Evolutionary conservation across 53 echinoderm and acorn worm genomes (phyloP), one percentile per base, ranked within the genome.

Genomic region (Luidia sarsii): DNA sequence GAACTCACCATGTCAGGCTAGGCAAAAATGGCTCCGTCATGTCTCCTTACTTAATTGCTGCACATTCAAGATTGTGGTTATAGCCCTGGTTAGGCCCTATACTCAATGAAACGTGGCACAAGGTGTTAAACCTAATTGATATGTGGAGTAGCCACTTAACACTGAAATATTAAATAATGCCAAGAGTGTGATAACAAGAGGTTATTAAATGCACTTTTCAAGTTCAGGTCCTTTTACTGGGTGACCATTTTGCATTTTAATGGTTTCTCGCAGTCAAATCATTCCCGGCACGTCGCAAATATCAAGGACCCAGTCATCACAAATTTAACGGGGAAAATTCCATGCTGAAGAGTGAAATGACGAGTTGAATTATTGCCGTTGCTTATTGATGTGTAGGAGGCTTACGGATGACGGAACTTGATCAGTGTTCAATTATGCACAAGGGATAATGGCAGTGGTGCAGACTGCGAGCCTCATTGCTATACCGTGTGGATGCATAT

Each of bases 331-430:
- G 77, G 46, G 60, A 43, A 77, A 60, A 77, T 77, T 61, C 61
- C 77, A 77, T 61, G 38, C 48, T 32, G 77, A 77, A 77, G 77
- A 77, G 77, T 77, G 77, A 77, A 61, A 77, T 77, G 77, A 77
- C 77, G 77, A 77, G 77, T 77, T 77, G 77, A 77, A 77, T 77
- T 77, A 77, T 77, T 77, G 77, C 77, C 77, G 77, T 77, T 77
- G 77, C 77, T 77, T 77, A 77, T 77, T 77, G 77, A 77, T 77
- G 77, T 77, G 77, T 77, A 77, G 41, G 48, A 77, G 60, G 77
- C 77, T 77, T 55, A 77, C 77, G 77, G 77, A 59, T 77, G 77
- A 77, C 32, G 60, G 77, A 59, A 77, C 77, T 60, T 77, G 77
- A 77, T 77, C 77, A 77, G 77, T 77, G 77, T 77, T 77, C 77